Base-by-base conservation (phyloP, 2,888 invertebrate species). In the Terebella lapidaria region DNA sequence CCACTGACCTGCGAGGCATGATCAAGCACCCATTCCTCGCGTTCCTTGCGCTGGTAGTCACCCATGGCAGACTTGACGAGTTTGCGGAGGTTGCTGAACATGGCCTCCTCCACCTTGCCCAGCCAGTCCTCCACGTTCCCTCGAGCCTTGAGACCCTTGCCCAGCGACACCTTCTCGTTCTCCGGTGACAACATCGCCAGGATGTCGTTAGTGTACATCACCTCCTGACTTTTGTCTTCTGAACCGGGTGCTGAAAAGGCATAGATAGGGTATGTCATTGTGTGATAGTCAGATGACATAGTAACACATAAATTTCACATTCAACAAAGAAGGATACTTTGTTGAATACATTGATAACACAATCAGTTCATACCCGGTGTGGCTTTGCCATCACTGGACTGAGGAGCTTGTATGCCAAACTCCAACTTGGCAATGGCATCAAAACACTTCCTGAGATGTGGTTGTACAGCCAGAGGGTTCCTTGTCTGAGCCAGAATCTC, bases 111-210 rank as follows among this genome's bases (percentile, higher is more conserved):
- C 1, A 94, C 93, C 81, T 91, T 92, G 1, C 90, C 87, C 5
- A 94, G 81, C 93, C 93, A 94, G 72, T 92, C 91, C 80, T 93
- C 94, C 0, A 93, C 92, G 72, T 92, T 92, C 0, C 93, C 93
- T 57, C 92, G 64, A 0, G 79, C 76, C 57, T 78, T 79, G 5
- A 78, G 64, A 53, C 78, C 78, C 77, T 78, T 91, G 54, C 88
- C 88, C 10, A 94, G 84, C 51, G 85, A 84, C 2, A 94, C 87
- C 64, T 87, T 86, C 76, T 94, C 94, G 22, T 88, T 88, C 81
- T 94, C 94, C 0, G 93, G 92, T 15, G 93, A 93, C 1, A 92
- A 83, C 89, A 93, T 93, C 0, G 91, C 91, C 24, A 90, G 77
- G 29, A 94, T 93, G 74, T 93, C 92, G 15, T 89, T 91, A 0